Evolutionary conservation across 1,140 invertebrate genomes (phyloP).

Genomic region (Orchestia grillus): DNA sequence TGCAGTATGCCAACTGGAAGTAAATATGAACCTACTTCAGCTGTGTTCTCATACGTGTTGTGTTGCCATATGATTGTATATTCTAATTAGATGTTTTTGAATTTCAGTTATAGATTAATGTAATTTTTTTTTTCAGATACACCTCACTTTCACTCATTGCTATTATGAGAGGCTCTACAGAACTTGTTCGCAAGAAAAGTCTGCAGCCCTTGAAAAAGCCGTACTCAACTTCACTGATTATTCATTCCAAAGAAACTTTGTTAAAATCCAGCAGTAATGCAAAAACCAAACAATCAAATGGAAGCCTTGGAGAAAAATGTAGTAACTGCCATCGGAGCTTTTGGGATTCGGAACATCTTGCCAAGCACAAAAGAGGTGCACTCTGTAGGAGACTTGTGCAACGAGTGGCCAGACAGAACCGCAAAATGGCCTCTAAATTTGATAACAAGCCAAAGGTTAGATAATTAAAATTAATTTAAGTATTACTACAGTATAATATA

Average conservation of each 20-base stretch:
- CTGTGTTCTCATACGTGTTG: too few species aligned
- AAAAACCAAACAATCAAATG: not conserved
- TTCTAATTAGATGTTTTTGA: too few species aligned
- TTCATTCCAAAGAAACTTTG: not conserved
- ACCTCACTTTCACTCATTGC: not conserved
- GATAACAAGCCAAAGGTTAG: not conserved
- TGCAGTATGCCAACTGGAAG: too few species aligned
- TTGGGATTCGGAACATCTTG: conserved; percentile 63
- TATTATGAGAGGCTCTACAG: not conserved
- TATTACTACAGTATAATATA: not conserved
- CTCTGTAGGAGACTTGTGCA: conserved; percentile 65
- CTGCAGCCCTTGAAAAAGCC: not conserved
- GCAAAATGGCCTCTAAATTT: not conserved
- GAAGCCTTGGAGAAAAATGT: conserved; percentile 57
- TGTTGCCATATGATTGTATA: too few species aligned
- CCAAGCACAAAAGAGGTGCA: conserved; percentile 67
- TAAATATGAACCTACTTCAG: too few species aligned
- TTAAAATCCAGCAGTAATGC: not conserved
- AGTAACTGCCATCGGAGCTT: conserved; percentile 63
- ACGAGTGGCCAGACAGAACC: conserved; percentile 58
- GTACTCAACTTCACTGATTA: not conserved
- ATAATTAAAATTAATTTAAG: not conserved
- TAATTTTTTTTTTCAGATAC: not conserved
- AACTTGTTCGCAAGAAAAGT: not conserved
- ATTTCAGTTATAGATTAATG: too few species aligned